Percentiles rank a stretch among this genome's conserved stretches.
Conservation (phyloP, 2,113 vertebrate genomes). For the Enhydra lutris region DNA sequence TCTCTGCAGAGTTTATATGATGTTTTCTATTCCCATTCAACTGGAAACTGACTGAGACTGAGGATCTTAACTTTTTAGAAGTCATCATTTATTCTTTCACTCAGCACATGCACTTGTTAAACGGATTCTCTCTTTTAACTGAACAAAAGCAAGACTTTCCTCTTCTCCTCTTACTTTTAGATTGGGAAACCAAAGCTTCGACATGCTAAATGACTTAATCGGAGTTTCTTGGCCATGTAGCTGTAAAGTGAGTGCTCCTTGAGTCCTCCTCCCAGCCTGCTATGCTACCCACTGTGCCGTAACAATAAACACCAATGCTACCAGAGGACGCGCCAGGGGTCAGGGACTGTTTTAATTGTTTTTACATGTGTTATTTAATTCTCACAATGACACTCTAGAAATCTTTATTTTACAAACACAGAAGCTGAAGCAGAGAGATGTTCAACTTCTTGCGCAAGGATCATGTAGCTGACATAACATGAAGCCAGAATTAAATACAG, state of each 20-base stretch:
- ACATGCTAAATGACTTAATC: not conserved
- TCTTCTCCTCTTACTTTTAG: not conserved
- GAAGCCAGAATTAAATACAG: not conserved
- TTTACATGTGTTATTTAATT: not conserved
- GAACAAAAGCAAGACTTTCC: not conserved
- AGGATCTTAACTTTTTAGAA: not conserved
- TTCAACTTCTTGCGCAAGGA: not conserved
- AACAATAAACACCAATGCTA: not conserved
- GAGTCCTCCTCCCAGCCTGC: not conserved
- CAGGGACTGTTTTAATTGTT: not conserved
- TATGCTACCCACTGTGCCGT: not conserved
- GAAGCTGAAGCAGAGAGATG: not conserved
- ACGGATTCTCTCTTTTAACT: not conserved
- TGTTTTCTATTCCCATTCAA: not conserved
- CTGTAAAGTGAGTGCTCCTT: not conserved
- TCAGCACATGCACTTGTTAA: not conserved
- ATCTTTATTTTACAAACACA: not conserved
- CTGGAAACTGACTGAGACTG: not conserved
- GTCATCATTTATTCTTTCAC: not conserved
- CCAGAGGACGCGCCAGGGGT: not conserved
- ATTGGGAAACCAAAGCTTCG: not conserved
- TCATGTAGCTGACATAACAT: not conserved
- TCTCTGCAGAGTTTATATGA: not conserved
- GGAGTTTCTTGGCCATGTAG: not conserved
- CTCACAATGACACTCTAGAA: not conserved